phyloP scores from a whole-genome alignment of 2,113 vertebrate genomes.

The Otis tarda region DNA sequence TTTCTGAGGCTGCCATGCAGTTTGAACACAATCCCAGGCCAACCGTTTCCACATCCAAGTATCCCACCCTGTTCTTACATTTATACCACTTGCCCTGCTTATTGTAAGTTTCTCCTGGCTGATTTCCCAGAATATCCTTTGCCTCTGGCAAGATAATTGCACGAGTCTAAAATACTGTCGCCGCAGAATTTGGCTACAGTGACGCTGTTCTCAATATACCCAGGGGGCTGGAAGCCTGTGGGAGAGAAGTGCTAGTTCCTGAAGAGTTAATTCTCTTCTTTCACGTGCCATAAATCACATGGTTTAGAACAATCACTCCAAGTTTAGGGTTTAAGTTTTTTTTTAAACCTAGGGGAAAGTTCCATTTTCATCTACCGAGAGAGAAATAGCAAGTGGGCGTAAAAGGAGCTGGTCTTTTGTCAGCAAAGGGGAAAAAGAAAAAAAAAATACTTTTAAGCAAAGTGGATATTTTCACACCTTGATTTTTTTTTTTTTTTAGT shows the following conservation, averaged over 20 bases:
- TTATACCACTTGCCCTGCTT: slow-evolving; percentile 53
- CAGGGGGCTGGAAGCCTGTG: neutral
- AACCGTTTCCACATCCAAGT: slow-evolving; percentile 34
- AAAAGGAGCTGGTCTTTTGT: neutral
- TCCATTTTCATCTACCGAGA: neutral
- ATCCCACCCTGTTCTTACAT: slow-evolving; percentile 47
- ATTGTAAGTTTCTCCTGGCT: slow-evolving; percentile 52
- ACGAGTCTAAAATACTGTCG: slow-evolving; percentile 10
- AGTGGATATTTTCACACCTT: neutral
- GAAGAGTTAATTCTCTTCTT: slow-evolving; percentile 28
- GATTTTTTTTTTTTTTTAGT: neutral
- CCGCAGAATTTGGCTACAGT: neutral
- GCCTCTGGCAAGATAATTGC: slow-evolving; percentile 45
- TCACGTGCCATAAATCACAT: neutral
- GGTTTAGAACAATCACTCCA: neutral
- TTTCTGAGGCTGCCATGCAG: neutral
- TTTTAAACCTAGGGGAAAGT: neutral
- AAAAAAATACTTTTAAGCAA: neutral
- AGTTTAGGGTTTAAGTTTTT: neutral
- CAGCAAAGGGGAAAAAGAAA: neutral
- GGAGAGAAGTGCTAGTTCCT: neutral
- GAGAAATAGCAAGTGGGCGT: neutral
- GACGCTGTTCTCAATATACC: neutral
- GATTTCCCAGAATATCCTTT: slow-evolving; percentile 52
- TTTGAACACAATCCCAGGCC: neutral